Base-by-base conservation (phyloP, 2,113 vertebrate genomes). In the Chaetops frenatus region DNA sequence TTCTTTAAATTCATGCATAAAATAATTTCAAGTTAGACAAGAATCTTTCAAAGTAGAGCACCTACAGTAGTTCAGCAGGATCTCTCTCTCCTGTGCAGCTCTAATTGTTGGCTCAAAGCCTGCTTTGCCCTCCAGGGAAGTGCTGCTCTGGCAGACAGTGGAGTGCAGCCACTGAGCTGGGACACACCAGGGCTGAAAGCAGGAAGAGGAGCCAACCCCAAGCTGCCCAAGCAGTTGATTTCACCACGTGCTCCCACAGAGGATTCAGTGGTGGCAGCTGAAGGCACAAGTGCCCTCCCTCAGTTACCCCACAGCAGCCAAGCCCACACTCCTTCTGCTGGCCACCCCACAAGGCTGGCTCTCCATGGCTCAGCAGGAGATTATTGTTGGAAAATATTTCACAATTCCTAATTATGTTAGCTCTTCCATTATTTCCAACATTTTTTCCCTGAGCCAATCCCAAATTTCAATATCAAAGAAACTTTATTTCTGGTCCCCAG, bases 281-380 rank as follows among this genome's bases (percentile, higher is more conserved):
- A 54, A 25, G 58, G n/a, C 54, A 78, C 8, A 27, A 82, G 20
- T n/a, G 54, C 13, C 27, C 29, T 48, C 25, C n/a, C 28, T 24
- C 9, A 21, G 64, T 35, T 10, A 24, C 51, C 35, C 62, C 7
- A 6, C 0, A 0, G n/a, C 64, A 73, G 67, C 69, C 1, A 0
- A 81, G 58, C 13, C 45, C 50, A 18, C 1, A 0, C 17, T 20
- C 21, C 5, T 56, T 40, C 72, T 61, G 45, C 20, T 0, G 0
- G 12, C 45, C 56, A 2, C 11, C 61, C 48, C 4, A 5, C 51
- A 62, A 18, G 58, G 24, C 6, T 3, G 16, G n/a, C 18, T n/a
- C n/a, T n/a, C 36, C 33, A 12, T 4, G 33, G 14, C 28, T 76
- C 82, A 42, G 35, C 36, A 51, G 31, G 33, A 51, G 25, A 19